Conservation (phyloP, 1,140 invertebrate species). For the Trichogramma pretiosum region DNA sequence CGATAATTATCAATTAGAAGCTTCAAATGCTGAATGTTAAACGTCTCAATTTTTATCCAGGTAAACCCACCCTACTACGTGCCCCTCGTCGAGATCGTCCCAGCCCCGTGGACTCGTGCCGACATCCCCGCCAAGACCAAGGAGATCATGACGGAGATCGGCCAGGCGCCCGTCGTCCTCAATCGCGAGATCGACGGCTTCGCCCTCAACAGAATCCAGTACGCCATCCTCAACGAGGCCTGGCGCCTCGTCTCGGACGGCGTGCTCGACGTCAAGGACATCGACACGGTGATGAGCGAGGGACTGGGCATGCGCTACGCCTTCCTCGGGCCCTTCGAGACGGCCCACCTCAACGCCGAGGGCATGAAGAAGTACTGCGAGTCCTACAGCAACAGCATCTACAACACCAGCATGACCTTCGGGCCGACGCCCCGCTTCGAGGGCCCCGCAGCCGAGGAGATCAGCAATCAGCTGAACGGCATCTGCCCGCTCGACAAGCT, state of each 20-base stretch:
- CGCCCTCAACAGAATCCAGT: slow-evolving; percentile 90
- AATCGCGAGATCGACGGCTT: slow-evolving; percentile 85
- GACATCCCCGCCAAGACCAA: slow-evolving; percentile 60
- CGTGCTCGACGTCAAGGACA: slow-evolving; percentile 75
- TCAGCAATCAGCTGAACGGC: slow-evolving; percentile 60
- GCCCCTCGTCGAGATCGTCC: slow-evolving; percentile 87
- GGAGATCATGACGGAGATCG: slow-evolving; percentile 76
- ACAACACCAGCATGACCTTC: slow-evolving; percentile 66
- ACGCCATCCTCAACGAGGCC: slow-evolving; percentile 87
- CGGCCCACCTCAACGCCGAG: slow-evolving; percentile 89
- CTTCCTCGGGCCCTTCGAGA: slow-evolving; percentile 88
- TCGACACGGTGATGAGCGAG: slow-evolving; percentile 89
- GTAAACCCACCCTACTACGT: slow-evolving; percentile 95
- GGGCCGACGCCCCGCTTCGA: slow-evolving; percentile 66
- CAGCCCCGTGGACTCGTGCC: slow-evolving; percentile 78
- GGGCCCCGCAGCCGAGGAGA: slow-evolving; percentile 52
- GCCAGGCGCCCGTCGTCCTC: slow-evolving; percentile 80
- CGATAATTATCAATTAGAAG: too few species aligned
- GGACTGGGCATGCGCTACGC: slow-evolving; percentile 92
- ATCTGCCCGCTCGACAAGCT: slow-evolving; percentile 69
- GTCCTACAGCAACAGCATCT: slow-evolving; percentile 71
- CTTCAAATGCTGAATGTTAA: too few species aligned
- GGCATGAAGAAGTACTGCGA: slow-evolving; percentile 66
- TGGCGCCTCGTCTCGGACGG: slow-evolving; percentile 81
- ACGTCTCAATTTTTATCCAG: too few species aligned